A percentile compares a stretch with the other conserved stretches of the same genome.
Evolutionary conservation across 2,797 vertebrate genomes (phyloP).

Genomic region (Phrynocephalus forsythii): DNA sequence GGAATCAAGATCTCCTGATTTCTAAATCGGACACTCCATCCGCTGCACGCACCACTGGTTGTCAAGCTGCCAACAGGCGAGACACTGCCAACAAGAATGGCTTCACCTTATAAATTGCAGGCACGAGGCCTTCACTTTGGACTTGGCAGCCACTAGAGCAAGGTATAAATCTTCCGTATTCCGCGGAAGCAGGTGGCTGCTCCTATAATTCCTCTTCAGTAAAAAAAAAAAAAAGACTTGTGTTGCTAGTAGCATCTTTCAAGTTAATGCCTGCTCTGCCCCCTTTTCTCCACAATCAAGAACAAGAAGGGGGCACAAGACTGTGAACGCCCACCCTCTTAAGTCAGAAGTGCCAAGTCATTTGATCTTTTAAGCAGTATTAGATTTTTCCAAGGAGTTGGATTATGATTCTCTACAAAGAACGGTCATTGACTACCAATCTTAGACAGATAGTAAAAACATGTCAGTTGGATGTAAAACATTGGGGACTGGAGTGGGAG

Average conservation of each 20-base stretch:
- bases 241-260: neutral
- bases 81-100: too few relatives aligned
- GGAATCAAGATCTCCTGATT: too few relatives aligned
- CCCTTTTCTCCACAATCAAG: slow-evolving; percentile 58
- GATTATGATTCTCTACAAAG: slow-evolving; percentile 22
- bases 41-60: too few relatives aligned
- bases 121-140: too few relatives aligned
- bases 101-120: too few relatives aligned
- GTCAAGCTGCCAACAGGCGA: too few relatives aligned
- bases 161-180: too few relatives aligned
- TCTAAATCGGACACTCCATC: too few relatives aligned
- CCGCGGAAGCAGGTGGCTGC: too few relatives aligned
- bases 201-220: neutral
- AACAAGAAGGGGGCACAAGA: slow-evolving; percentile 40
- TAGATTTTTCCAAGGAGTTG: slow-evolving; percentile 42
- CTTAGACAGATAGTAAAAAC: slow-evolving; percentile 27
- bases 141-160: too few relatives aligned
- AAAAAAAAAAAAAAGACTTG: neutral
- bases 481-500: neutral
- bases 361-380: slow-evolving; percentile 50
- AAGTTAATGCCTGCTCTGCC: neutral
- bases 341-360: slow-evolving; percentile 58
- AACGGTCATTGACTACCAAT: slow-evolving; percentile 18
- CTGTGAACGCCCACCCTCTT: slow-evolving; percentile 44
- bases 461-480: slow-evolving; percentile 51